Evolutionary conservation across 2,113 vertebrate species (phyloP), one percentile per base, ranked within the genome.

Genomic region (Eupsittula cactorum): DNA sequence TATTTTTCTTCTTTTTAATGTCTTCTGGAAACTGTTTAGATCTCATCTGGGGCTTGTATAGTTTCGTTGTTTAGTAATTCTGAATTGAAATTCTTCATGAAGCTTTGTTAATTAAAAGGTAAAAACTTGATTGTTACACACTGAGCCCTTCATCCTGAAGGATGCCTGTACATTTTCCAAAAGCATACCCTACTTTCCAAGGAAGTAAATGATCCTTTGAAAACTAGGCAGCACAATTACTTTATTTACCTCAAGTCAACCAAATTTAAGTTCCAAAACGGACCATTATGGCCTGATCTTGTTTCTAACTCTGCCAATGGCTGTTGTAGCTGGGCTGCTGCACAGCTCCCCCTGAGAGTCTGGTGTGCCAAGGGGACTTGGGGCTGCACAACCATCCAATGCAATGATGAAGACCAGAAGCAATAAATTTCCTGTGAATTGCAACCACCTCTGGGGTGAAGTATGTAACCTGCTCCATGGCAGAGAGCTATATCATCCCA

Each of bases 51-150:
- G 87, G 53, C 93, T 93, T 97, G 93, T 96, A 96, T 88, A 93
- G 92, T 95, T 95, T 86, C 94, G 95, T 95, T 97, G 95, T 97
- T 95, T 91, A 87, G 95, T 41, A 84, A 83, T 90, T 88, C 78
- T 69, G 87, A 95, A 96, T 90, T 95, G 92, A 94, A 96, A 96
- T 92, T 94, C 93, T 97, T 97, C 74, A 88, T 93, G 88, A 95
- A 94, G 76, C 82, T 92, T 90, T 92, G 64, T 91, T 97, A 97
- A 96, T 97, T 93, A 96, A 96, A 96, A 96, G 82, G 88, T 93
- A 96, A 94, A 92, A 92, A 60, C 79, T 90, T 88, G 59, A 91
- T 86, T 73, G 92, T 82, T 83, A 85, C 55, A 86, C 60, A 82
- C 9, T 4, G 79, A 94, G 68, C 79, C 71, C 88, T 96, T 86